Percentiles rank a stretch among this genome's conserved stretches.
phyloP scores from a whole-genome alignment of 1,140 invertebrate genomes.

The Pseudomyrmex sp. region DNA sequence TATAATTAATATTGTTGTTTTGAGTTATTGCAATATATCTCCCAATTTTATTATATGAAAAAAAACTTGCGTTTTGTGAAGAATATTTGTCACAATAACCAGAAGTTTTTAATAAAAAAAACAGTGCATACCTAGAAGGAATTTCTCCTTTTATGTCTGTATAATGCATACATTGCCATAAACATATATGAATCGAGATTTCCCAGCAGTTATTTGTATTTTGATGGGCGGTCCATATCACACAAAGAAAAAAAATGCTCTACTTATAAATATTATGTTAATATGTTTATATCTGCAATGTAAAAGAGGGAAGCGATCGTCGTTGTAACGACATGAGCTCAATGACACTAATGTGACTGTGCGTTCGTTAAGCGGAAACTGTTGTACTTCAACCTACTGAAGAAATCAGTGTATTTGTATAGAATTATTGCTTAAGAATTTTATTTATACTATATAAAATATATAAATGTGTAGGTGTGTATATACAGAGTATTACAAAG shows the following conservation, averaged over 20 bases:
- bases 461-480: slow-evolving; percentile 31
- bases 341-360: slow-evolving; percentile 81
- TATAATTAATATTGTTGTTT: slow-evolving; percentile 37
- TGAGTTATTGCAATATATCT: background rate
- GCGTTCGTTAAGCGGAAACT: slow-evolving; percentile 73
- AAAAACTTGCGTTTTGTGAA: background rate
- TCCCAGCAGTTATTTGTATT: slow-evolving; percentile 50
- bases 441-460: slow-evolving; percentile 62
- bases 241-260: slow-evolving; percentile 19
- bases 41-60: slow-evolving; percentile 10
- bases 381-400: slow-evolving; percentile 74
- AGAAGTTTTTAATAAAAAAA: background rate
- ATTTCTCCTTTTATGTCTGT: slow-evolving; percentile 73
- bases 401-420: slow-evolving; percentile 76
- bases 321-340: slow-evolving; percentile 80
- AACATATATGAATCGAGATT: slow-evolving; percentile 44
- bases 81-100: slow-evolving; percentile 4
- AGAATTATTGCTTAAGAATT: slow-evolving; percentile 76
- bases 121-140: slow-evolving; percentile 40
- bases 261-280: slow-evolving; percentile 51
- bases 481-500: slow-evolving; percentile 12
- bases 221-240: slow-evolving; percentile 54
- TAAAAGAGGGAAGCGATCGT: slow-evolving; percentile 59
- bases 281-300: slow-evolving; percentile 41
- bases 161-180: slow-evolving; percentile 46